Evolutionary conservation across 2,888 invertebrate species (phyloP).

Genomic region (Daptonema setosum): DNA sequence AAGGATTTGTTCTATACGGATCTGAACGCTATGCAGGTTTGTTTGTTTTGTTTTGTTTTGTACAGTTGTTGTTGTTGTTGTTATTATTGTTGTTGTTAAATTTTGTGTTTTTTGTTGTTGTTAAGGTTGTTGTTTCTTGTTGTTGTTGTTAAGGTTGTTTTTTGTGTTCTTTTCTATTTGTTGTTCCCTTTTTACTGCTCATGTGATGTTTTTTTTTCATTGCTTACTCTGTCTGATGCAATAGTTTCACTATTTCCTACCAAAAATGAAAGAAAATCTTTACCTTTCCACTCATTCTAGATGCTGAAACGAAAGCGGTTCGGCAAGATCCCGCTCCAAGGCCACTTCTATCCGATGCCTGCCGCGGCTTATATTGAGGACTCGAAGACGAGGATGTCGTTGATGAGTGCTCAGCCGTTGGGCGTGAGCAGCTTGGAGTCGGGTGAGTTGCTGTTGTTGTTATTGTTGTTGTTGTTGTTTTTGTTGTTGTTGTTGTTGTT

Average conservation of each 20-base stretch:
- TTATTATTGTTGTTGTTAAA: too few species aligned
- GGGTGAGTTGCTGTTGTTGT: too few species aligned
- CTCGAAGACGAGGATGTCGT: conserved; percentile 41
- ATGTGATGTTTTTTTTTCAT: too few species aligned
- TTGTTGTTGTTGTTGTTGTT: too few species aligned
- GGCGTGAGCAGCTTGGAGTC: conserved; percentile 56
- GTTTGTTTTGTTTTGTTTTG: background rate
- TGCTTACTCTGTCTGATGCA: conserved; percentile 37
- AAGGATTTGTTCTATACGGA: conserved; percentile 57
- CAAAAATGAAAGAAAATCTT: background rate
- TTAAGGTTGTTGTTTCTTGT: too few species aligned
- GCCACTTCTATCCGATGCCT: conserved; percentile 84
- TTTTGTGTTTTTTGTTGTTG: too few species aligned
- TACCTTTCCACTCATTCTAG: conserved; percentile 33
- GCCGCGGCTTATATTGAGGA: conserved; percentile 60
- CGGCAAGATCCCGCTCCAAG: conserved; percentile 64
- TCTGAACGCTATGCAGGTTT: conserved; percentile 68
- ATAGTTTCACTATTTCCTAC: background rate
- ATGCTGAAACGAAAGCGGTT: conserved; percentile 60
- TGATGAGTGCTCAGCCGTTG: conserved; percentile 60
- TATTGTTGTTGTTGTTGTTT: too few species aligned
- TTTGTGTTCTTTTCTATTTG: too few species aligned
- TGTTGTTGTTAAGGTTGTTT: too few species aligned
- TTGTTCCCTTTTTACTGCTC: too few species aligned
- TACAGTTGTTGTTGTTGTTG: background rate